Conservation (phyloP, 2,113 vertebrate species). For the Larimichthys crocea region DNA sequence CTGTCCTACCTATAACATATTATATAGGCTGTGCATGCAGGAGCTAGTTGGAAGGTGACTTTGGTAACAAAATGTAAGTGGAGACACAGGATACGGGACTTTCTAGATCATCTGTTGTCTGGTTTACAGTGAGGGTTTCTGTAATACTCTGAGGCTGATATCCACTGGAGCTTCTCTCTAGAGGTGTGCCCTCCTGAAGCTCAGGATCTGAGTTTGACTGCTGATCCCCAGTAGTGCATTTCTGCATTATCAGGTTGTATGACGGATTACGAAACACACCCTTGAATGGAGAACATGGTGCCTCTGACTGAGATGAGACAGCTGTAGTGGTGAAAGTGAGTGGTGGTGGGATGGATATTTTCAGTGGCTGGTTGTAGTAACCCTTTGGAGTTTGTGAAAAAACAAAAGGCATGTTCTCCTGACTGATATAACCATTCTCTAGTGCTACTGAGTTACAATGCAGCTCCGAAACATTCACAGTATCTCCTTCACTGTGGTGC, state of each 20-base stretch:
- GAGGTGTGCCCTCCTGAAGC: neutral
- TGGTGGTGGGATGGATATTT: rapidly evolving
- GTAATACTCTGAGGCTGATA: constrained; percentile 42
- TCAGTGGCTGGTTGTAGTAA: constrained; percentile 15
- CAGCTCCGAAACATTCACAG: constrained; percentile 27
- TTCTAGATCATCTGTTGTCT: neutral
- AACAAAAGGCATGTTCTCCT: neutral
- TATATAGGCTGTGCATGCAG: neutral
- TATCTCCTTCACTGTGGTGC: neutral
- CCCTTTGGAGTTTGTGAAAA: neutral
- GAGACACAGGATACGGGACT: constrained; percentile 29
- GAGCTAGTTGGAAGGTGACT: neutral
- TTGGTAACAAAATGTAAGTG: constrained; percentile 53
- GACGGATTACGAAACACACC: constrained; percentile 35
- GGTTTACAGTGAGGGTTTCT: neutral
- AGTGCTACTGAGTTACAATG: neutral
- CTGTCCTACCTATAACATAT: neutral
- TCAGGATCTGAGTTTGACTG: neutral
- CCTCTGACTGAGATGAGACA: neutral
- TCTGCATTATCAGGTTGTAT: constrained; percentile 22
- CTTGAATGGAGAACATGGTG: constrained; percentile 2
- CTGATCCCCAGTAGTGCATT: neutral
- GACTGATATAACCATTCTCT: neutral
- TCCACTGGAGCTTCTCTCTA: neutral
- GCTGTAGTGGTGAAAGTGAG: neutral